Evolutionary conservation across 2,888 invertebrate genomes (phyloP).

Genomic region (Panopea generosa): DNA sequence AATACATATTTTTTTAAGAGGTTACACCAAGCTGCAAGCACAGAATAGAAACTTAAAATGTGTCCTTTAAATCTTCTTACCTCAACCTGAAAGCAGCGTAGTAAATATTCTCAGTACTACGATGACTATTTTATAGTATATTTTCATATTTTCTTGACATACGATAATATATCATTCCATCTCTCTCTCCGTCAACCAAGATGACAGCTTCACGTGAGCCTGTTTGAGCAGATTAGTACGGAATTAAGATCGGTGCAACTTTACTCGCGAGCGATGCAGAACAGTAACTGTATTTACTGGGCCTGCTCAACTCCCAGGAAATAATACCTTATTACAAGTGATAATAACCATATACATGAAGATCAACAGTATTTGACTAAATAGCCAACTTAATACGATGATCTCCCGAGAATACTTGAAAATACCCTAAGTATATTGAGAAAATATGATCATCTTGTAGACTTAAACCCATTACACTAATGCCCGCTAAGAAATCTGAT

Average conservation of each 20-base stretch:
- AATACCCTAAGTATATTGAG: constrained; percentile 75
- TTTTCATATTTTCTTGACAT: too few relatives aligned
- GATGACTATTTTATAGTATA: too few relatives aligned
- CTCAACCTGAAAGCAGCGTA: too few relatives aligned
- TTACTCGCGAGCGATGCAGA: too few relatives aligned
- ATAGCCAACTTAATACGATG: constrained; percentile 55
- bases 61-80: too few relatives aligned
- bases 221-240: constrained; percentile 11
- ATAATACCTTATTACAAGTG: constrained; percentile 37
- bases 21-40: too few relatives aligned
- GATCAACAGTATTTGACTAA: constrained; percentile 58
- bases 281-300: neutral
- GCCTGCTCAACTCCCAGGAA: constrained; percentile 6
- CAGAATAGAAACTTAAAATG: too few relatives aligned
- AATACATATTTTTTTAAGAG: too few relatives aligned
- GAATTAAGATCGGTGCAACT: too few relatives aligned
- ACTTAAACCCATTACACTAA: constrained; percentile 75
- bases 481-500: constrained; percentile 76
- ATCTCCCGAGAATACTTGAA: constrained; percentile 72
- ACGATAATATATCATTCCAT: too few relatives aligned
- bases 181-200: too few relatives aligned
- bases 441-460: constrained; percentile 75
- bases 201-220: neutral
- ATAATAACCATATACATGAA: constrained; percentile 55
- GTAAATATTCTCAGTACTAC: too few relatives aligned